These are phyloP conservation scores for Exocentrus adspersus DNA, from an alignment of 2,888 invertebrate genomes.

Conservation along the genomic window DNA sequence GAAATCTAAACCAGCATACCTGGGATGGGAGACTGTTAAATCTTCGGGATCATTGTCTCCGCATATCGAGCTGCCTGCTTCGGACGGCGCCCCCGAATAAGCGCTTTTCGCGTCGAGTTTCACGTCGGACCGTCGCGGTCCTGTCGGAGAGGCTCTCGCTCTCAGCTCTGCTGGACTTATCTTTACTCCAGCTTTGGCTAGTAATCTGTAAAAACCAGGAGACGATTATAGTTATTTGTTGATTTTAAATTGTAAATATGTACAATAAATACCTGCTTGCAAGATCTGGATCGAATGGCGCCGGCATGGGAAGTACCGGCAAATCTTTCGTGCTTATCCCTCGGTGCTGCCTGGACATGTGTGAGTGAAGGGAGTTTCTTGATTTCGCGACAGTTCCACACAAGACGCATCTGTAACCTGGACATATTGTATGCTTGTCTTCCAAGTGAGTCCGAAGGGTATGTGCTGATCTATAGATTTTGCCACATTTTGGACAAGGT, in stretches of 20 bases:
- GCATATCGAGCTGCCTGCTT: conserved; percentile 77
- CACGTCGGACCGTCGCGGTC: conserved; percentile 79
- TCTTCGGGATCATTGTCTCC: conserved; percentile 87
- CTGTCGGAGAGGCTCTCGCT: conserved; percentile 87
- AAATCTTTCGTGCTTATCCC: conserved; percentile 94
- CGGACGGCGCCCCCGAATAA: conserved; percentile 73
- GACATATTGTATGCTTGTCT: conserved; percentile 93
- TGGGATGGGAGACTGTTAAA: conserved; percentile 74
- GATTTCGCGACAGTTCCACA: conserved; percentile 95
- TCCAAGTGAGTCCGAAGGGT: conserved; percentile 91
- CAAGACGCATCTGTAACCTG: conserved; percentile 89
- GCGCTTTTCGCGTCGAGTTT: conserved; percentile 80
- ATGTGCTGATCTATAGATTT: conserved; percentile 92
- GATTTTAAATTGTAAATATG: background rate
- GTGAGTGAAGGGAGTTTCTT: conserved; percentile 90
- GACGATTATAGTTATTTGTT: too few relatives aligned
- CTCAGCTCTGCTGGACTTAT: conserved; percentile 85
- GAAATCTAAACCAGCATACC: conserved; percentile 59
- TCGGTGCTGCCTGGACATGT: conserved; percentile 93
- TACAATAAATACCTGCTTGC: conserved; percentile 72
- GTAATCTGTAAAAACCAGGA: conserved; percentile 70
- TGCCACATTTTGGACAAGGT: conserved; percentile 92
- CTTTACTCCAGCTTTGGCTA: conserved; percentile 90
- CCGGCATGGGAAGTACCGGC: conserved; percentile 92
- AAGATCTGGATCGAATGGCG: conserved; percentile 89